A percentile compares a stretch with the other conserved stretches of the same genome.
phyloP scores from a whole-genome alignment of 2,888 invertebrate genomes.

The Nephrotoma guestfalica region DNA sequence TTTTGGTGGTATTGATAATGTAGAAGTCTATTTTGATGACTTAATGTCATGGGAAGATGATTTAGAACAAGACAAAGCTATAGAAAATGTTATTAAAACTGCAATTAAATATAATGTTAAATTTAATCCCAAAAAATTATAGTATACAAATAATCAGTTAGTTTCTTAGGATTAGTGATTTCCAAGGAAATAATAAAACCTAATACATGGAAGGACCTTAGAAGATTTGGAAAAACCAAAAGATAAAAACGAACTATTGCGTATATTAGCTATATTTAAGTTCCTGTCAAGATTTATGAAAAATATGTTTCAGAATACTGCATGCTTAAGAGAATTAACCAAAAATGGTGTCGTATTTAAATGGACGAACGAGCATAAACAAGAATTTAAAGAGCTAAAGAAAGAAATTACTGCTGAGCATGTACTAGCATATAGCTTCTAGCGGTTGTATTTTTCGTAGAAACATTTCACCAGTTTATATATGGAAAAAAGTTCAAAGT shows the following conservation, averaged over 20 bases:
- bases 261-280: too few relatives aligned
- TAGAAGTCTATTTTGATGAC: not conserved
- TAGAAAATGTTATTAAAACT: not conserved
- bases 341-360: too few relatives aligned
- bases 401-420: not conserved
- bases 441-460: slow-evolving; percentile 6
- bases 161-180: too few relatives aligned
- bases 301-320: too few relatives aligned
- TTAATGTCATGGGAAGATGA: not conserved
- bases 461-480: slow-evolving; percentile 9
- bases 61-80: not conserved
- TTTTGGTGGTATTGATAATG: not conserved
- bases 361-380: too few relatives aligned
- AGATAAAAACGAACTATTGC: too few relatives aligned
- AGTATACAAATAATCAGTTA: too few relatives aligned
- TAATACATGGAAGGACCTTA: too few relatives aligned
- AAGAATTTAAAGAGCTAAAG: not conserved
- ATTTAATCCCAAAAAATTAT: not conserved
- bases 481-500: slow-evolving; percentile 13
- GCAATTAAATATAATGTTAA: not conserved
- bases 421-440: slow-evolving; percentile 6
- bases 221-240: too few relatives aligned
- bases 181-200: too few relatives aligned
- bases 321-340: too few relatives aligned
- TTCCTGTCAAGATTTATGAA: too few relatives aligned